Conservation (phyloP, 1,140 invertebrate genomes). For the Aphidius gifuensis region DNA sequence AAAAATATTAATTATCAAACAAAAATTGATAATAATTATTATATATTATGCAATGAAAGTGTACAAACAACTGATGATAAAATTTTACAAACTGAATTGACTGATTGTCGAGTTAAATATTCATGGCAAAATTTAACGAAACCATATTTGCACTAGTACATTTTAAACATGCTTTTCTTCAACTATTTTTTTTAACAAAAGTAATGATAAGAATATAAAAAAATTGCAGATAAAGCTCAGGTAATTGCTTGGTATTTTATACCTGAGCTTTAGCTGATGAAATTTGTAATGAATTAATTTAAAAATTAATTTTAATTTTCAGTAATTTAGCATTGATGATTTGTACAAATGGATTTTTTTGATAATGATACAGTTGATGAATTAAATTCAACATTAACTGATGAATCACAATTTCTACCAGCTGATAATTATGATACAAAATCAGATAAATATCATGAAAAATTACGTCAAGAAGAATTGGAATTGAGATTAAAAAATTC, state of each 20-base stretch:
- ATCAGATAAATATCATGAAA: neutral
- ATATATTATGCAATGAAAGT: slow-evolving; percentile 25
- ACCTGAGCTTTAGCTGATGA: too few species aligned
- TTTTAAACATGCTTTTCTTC: too few species aligned
- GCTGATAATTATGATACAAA: neutral
- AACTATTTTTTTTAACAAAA: too few species aligned
- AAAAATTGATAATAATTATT: slow-evolving; percentile 12
- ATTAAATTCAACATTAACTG: slow-evolving; percentile 8
- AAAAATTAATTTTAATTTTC: neutral
- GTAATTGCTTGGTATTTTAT: too few species aligned
- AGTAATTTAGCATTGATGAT: too few species aligned
- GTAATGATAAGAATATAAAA: too few species aligned
- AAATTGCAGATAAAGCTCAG: too few species aligned
- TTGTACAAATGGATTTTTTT: neutral
- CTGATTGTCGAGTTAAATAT: slow-evolving; percentile 26
- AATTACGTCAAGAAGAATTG: slow-evolving; percentile 20
- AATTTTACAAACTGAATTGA: slow-evolving; percentile 22
- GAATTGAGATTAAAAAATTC: slow-evolving; percentile 18
- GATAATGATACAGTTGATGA: slow-evolving; percentile 8
- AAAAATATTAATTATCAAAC: neutral
- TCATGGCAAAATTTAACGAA: slow-evolving; percentile 30
- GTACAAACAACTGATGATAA: slow-evolving; percentile 34
- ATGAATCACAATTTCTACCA: neutral
- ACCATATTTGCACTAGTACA: slow-evolving; percentile 14
- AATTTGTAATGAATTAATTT: neutral